Percentiles rank a stretch among this genome's conserved stretches.
Evolutionary conservation across 2,113 vertebrate species (phyloP).

Genomic region (Leucopternis melanops): DNA sequence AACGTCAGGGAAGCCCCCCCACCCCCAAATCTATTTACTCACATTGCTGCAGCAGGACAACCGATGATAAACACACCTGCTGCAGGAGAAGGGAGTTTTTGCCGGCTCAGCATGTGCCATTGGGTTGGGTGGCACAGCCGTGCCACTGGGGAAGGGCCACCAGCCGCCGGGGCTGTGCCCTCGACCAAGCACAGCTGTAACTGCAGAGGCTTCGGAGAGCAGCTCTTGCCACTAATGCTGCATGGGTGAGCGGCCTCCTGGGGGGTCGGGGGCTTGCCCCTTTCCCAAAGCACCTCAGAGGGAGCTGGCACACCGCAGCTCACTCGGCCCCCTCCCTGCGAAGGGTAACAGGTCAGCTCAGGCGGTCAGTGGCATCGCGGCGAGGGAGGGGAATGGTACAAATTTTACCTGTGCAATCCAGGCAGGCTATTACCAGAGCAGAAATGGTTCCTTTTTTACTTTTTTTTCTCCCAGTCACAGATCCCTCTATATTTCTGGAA

Average conservation of each 20-base stretch:
- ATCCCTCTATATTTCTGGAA: not conserved
- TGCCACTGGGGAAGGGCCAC: not conserved
- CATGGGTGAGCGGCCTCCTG: fast-evolving
- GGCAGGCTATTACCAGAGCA: not conserved
- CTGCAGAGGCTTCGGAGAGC: not conserved
- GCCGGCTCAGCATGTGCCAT: fast-evolving
- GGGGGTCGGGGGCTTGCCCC: not conserved
- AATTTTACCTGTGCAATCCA: not conserved
- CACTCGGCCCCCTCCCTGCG: fast-evolving
- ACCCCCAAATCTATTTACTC: not conserved
- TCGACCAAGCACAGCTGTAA: fast-evolving
- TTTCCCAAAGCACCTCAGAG: not conserved
- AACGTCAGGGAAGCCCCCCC: not conserved
- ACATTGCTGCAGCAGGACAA: not conserved
- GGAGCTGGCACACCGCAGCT: fast-evolving
- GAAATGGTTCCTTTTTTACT: not conserved
- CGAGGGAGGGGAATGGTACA: not conserved
- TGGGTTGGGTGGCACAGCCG: fast-evolving
- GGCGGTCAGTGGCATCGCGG: fast-evolving
- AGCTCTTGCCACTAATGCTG: not conserved
- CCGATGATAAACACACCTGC: not conserved
- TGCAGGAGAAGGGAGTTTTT: not conserved
- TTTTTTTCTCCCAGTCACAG: not conserved
- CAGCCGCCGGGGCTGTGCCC: fast-evolving
- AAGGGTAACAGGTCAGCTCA: not conserved